Percentiles rank a stretch among this genome's conserved stretches.
phyloP scores from a whole-genome alignment of 2,797 vertebrate species.

The Acrossocheilus fasciatus region DNA sequence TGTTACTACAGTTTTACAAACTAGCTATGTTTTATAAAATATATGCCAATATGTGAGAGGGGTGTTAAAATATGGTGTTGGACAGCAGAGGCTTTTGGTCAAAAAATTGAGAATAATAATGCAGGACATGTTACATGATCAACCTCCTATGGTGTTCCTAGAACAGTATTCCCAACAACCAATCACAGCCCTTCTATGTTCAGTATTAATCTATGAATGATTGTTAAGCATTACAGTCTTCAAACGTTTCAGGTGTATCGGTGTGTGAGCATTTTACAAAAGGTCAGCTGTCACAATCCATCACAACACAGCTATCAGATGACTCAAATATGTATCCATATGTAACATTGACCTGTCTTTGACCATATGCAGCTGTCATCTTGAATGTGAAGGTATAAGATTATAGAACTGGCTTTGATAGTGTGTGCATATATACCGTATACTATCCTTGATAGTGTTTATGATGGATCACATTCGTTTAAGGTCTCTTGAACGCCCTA shows the following conservation, averaged over 20 bases:
- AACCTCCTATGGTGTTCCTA: not conserved
- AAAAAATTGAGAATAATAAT: not conserved
- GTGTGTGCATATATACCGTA: not conserved
- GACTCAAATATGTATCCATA: constrained; percentile 22
- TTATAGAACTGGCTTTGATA: not conserved
- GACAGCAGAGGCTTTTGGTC: not conserved
- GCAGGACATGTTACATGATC: not conserved
- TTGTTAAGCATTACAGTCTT: not conserved
- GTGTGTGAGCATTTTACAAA: not conserved
- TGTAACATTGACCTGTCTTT: constrained; percentile 48
- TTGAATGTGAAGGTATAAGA: not conserved
- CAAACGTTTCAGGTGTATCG: not conserved
- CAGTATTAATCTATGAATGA: not conserved
- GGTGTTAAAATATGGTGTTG: not conserved
- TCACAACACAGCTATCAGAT: constrained; percentile 15
- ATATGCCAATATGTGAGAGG: not conserved
- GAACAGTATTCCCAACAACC: not conserved
- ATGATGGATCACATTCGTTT: constrained; percentile 16
- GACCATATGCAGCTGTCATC: constrained; percentile 25
- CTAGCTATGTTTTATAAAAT: not conserved
- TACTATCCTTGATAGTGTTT: constrained; percentile 15
- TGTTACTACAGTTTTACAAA: no score
- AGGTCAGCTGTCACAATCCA: constrained; percentile 24
- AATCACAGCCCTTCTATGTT: not conserved
- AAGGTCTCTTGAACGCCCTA: not conserved